Evolutionary conservation across 92 coral and sea anemone species (phyloP).

Genomic region (Siderastrea siderea): DNA sequence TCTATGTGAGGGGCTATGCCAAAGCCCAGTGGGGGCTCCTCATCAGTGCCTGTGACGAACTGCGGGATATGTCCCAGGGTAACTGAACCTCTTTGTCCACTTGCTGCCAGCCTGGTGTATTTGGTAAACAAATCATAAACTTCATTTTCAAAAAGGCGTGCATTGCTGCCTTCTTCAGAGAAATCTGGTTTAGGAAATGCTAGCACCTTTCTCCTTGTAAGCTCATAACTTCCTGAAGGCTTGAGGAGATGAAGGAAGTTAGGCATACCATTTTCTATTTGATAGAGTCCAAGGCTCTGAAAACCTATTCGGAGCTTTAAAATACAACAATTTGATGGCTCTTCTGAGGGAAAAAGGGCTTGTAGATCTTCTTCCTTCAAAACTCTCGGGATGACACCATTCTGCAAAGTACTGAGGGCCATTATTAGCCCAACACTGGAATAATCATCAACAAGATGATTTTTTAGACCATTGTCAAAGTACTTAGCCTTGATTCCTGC

Average conservation of each 20-base stretch:
- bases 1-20: slow-evolving; percentile 35
- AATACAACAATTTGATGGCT: slow-evolving; percentile 30
- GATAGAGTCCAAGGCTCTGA: slow-evolving; percentile 52
- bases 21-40: slow-evolving; percentile 72
- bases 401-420: slow-evolving; percentile 61
- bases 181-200: slow-evolving; percentile 48
- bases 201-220: slow-evolving; percentile 47
- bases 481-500: slow-evolving; percentile 39
- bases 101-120: slow-evolving; percentile 57
- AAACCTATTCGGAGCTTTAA: slow-evolving; percentile 51
- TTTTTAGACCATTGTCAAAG: slow-evolving; percentile 47
- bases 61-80: slow-evolving; percentile 74
- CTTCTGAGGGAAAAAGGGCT: slow-evolving; percentile 29
- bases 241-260: slow-evolving; percentile 59
- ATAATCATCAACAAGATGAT: slow-evolving; percentile 21
- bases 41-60: slow-evolving; percentile 63
- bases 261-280: slow-evolving; percentile 23
- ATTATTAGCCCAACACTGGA: slow-evolving; percentile 21
- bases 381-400: slow-evolving; percentile 60
- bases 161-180: slow-evolving; percentile 64
- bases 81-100: slow-evolving; percentile 65
- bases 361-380: slow-evolving; percentile 30
- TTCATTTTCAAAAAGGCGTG: slow-evolving; percentile 17
- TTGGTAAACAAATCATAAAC: slow-evolving; percentile 50
- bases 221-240: slow-evolving; percentile 28